Conservation (phyloP, 2,888 invertebrate genomes). For the Sthenelais limicola region DNA sequence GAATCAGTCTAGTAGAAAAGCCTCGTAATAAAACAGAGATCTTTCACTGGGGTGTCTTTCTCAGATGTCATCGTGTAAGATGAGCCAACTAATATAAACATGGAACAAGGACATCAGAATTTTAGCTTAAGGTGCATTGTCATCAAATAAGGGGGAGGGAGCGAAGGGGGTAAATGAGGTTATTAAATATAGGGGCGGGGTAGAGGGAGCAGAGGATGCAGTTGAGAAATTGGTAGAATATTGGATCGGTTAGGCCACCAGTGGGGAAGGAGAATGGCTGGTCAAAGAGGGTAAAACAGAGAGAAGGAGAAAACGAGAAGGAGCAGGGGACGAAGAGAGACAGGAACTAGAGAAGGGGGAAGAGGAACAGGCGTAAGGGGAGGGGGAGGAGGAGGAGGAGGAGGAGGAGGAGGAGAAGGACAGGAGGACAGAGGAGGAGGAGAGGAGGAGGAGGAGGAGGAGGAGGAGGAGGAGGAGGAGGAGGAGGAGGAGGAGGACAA, state of each 20-base stretch:
- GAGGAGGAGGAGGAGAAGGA: slow-evolving; percentile 12
- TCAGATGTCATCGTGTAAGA: too few species aligned
- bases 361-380: not conserved
- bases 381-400: not conserved
- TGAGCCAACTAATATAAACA: too few species aligned
- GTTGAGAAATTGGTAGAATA: not conserved
- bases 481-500: not conserved
- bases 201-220: not conserved
- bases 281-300: slow-evolving; percentile 8
- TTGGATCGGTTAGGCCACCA: not conserved
- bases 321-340: not conserved
- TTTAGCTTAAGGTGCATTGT: too few species aligned
- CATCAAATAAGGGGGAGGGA: too few species aligned
- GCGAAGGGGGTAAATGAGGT: too few species aligned
- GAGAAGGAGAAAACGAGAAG: not conserved
- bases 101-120: too few species aligned
- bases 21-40: too few species aligned
- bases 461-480: not conserved
- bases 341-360: not conserved
- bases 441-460: not conserved
- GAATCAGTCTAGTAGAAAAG: too few species aligned
- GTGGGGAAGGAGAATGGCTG: not conserved
- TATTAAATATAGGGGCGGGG: too few species aligned
- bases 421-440: slow-evolving; percentile 8
- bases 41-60: too few species aligned